These are phyloP conservation scores for Aphrophora alni DNA, from an alignment of 2,888 invertebrate species.

Conservation along the genomic window DNA sequence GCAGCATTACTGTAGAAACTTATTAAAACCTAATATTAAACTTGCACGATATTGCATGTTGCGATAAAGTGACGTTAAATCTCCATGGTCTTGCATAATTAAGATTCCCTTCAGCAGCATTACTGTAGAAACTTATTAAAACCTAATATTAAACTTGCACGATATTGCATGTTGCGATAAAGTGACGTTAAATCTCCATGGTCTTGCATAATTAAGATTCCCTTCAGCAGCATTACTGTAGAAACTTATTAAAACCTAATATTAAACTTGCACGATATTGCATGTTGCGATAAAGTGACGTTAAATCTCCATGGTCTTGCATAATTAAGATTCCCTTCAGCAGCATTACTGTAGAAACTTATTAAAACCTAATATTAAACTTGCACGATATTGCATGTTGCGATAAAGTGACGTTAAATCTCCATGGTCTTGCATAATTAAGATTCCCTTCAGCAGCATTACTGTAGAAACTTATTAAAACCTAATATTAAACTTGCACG, in stretches of 20 bases:
- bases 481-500: background rate
- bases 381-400: background rate
- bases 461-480: background rate
- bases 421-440: no score
- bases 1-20: background rate
- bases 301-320: no score
- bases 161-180: no score
- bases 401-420: no score
- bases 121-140: background rate
- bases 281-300: no score
- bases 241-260: background rate
- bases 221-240: background rate
- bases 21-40: background rate
- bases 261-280: background rate
- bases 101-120: background rate
- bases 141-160: background rate
- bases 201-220: no score
- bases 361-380: background rate
- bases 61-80: no score
- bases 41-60: background rate
- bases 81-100: no score
- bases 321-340: background rate
- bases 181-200: no score
- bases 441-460: background rate
- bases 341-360: background rate